Evolutionary conservation across 2,888 invertebrate species (phyloP), one percentile per base, ranked within the genome.

Genomic region (Drosophila borborema): DNA sequence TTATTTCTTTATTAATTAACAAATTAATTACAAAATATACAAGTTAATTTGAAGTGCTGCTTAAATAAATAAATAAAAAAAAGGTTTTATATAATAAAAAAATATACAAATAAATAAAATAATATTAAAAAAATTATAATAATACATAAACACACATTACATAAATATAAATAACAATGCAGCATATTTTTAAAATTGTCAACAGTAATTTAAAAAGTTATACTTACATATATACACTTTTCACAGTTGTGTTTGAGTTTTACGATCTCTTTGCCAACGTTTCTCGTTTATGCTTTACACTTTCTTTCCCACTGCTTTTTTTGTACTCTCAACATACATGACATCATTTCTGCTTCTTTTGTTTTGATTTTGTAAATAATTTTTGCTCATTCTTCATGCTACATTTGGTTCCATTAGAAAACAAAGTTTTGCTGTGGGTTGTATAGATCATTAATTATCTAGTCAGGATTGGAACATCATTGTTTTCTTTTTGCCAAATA

Each of bases 271-370:
- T 40, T 36, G 9, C 23, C 10, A 7, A 31, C 31, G 31, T 31
- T 49, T 31, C 31, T 20, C 14, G 16, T 46, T 23, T 67, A 60
- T 63, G 51, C 36, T 63, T 77, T 56, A 48, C 38, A 59, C 74
- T 77, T 69, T 76, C 69, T 77, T 55, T 62, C 34, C n/a, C 36
- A 9, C n/a, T 45, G 20, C 58, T 40, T 18, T 6, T 34, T 18
- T 18, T 20, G 16, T 6, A 64, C 48, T 5, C 10, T 23, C 51
- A 20, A 51, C 59, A 53, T 28, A 63, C 63, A 74, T 78, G 72
- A 81, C 82, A 81, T 74, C 77, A 82, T 69, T 80, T 68, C 31
- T 7, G 9, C 3, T 23, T 64, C 14, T 40, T 54, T 28, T 54
- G n/a, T n/a, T 54, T 28, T 10, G 3, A 1, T 36, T 38, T 38